Percentiles rank a stretch among this genome's conserved stretches.
phyloP scores from a whole-genome alignment of 2,797 vertebrate genomes.

The Sebastes matsubarae region DNA sequence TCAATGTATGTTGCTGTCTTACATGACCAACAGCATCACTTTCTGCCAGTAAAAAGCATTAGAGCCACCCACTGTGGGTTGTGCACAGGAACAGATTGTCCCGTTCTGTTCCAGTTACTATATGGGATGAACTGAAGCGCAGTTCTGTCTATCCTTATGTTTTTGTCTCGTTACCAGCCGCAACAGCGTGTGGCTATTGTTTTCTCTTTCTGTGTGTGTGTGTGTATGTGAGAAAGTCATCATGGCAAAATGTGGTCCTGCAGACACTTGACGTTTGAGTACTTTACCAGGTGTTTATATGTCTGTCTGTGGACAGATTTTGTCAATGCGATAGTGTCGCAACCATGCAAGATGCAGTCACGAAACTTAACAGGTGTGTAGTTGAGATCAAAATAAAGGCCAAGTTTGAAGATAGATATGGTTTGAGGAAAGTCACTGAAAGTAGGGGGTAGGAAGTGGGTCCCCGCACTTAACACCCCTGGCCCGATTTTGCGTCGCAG shows the following conservation, averaged over 20 bases:
- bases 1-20: slow-evolving; percentile 9
- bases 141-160: neutral
- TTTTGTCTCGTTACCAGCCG: neutral
- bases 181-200: neutral
- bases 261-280: neutral
- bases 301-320: neutral
- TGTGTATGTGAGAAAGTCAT: neutral
- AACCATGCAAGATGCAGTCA: neutral
- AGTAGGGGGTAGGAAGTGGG: neutral
- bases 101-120: slow-evolving; percentile 28
- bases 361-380: neutral
- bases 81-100: slow-evolving; percentile 46
- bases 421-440: neutral
- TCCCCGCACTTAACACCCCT: neutral
- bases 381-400: neutral
- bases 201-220: neutral
- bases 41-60: slow-evolving; percentile 48
- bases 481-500: neutral
- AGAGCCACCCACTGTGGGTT: slow-evolving; percentile 37
- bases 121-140: slow-evolving; percentile 19
- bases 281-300: neutral
- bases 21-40: slow-evolving; percentile 10
- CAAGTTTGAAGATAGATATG: neutral
- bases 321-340: too few species aligned
- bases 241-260: neutral